Percentiles rank a stretch among this genome's conserved stretches.
Evolutionary conservation across 2,797 vertebrate genomes (phyloP).

Genomic region (Gadopsis marmoratus): DNA sequence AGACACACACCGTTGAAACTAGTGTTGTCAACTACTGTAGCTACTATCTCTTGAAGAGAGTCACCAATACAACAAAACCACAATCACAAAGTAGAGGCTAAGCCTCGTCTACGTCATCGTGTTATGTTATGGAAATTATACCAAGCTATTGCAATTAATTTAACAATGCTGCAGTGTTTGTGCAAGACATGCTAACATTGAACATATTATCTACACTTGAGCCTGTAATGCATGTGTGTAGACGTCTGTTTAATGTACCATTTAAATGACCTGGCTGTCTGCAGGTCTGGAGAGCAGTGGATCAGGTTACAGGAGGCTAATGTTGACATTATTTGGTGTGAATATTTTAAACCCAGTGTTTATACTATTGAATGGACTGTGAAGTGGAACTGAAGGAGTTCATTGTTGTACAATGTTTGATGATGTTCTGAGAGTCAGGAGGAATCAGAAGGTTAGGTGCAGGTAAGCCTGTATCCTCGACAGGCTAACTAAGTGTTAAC

Average conservation of each 20-base stretch:
- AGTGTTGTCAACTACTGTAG: neutral
- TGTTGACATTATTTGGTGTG: neutral
- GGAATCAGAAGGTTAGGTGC: too few relatives aligned
- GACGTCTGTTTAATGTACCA: neutral
- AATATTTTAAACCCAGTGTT: neutral
- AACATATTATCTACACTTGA: neutral
- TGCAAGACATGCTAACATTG: neutral
- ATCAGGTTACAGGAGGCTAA: too few relatives aligned
- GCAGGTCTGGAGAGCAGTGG: too few relatives aligned
- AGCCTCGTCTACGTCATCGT: neutral
- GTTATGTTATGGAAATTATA: neutral
- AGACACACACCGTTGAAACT: neutral
- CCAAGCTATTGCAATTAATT: neutral
- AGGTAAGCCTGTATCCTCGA: too few relatives aligned
- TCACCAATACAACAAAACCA: neutral
- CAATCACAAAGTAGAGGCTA: neutral
- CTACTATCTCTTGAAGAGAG: neutral
- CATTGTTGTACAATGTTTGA: neutral
- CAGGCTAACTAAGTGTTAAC: too few relatives aligned
- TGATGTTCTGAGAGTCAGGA: neutral
- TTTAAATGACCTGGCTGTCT: too few relatives aligned
- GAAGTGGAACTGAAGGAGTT: neutral
- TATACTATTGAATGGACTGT: neutral
- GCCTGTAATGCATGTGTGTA: neutral
- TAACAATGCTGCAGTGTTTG: neutral